Percentiles rank a stretch among this genome's conserved stretches.
These are phyloP conservation scores for Heliconius cydno DNA, from an alignment of 2,888 invertebrate genomes.

Conservation along the genomic window DNA sequence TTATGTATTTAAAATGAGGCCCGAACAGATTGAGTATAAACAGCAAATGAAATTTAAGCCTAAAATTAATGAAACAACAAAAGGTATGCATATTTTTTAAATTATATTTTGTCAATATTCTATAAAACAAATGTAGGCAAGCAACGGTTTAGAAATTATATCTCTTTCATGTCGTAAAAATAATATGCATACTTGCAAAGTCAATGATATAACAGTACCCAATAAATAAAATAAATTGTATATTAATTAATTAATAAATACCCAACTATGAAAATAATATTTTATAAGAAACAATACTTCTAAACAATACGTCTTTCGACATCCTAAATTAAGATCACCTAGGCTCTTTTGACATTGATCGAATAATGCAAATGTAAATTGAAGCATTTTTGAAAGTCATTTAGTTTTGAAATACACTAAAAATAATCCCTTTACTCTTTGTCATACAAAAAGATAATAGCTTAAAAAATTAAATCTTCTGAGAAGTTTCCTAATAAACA, in stretches of 20 bases:
- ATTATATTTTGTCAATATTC: neutral
- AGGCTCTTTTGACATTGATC: neutral
- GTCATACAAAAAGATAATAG: neutral
- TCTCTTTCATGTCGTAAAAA: too few species aligned
- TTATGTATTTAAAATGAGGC: neutral
- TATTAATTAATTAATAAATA: too few species aligned
- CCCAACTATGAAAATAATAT: too few species aligned
- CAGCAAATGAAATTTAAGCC: neutral
- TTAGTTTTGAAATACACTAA: neutral
- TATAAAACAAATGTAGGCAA: neutral
- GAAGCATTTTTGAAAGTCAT: neutral
- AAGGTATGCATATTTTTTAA: neutral
- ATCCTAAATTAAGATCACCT: neutral
- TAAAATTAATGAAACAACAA: neutral
- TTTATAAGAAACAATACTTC: too few species aligned
- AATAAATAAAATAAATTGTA: too few species aligned
- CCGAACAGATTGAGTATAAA: neutral
- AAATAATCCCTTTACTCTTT: conserved; percentile 1
- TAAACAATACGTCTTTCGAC: too few species aligned
- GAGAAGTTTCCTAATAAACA: conserved; percentile 9
- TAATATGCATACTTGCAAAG: too few species aligned
- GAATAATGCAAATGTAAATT: neutral
- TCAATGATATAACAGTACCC: too few species aligned
- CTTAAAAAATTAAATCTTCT: neutral
- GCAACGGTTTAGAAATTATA: neutral